Percentiles rank a stretch among this genome's conserved stretches.
Evolutionary conservation across 2,113 vertebrate species (phyloP).

Genomic region (Callorhinus ursinus): DNA sequence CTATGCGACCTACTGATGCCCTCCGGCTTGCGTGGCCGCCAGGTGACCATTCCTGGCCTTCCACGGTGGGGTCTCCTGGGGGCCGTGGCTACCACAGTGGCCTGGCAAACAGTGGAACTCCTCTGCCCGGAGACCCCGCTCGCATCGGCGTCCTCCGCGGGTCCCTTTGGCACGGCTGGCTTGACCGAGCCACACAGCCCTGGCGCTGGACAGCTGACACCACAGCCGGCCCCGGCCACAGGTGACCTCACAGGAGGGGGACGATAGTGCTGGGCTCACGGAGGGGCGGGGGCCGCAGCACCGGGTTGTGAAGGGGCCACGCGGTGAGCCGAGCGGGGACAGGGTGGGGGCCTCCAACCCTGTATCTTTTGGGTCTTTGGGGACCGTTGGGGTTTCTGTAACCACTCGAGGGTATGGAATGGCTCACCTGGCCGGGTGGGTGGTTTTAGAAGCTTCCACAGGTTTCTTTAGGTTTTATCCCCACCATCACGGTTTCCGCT

Average conservation of each 20-base stretch:
- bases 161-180: background rate
- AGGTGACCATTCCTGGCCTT: background rate
- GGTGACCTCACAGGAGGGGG: background rate
- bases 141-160: fast-evolving
- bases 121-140: background rate
- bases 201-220: background rate
- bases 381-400: background rate
- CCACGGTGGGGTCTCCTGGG: background rate
- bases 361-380: fast-evolving
- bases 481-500: background rate
- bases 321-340: fast-evolving
- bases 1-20: too few species aligned
- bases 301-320: background rate
- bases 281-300: too few species aligned
- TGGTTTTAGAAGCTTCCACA: background rate
- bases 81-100: background rate
- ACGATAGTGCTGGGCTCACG: too few species aligned
- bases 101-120: background rate
- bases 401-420: fast-evolving
- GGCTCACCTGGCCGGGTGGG: fast-evolving
- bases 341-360: fast-evolving
- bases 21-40: background rate
- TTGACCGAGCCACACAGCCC: background rate
- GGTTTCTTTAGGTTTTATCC: background rate
- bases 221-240: too few species aligned